Base-by-base conservation (phyloP, 1,140 invertebrate species). In the Argopecten irradians region DNA sequence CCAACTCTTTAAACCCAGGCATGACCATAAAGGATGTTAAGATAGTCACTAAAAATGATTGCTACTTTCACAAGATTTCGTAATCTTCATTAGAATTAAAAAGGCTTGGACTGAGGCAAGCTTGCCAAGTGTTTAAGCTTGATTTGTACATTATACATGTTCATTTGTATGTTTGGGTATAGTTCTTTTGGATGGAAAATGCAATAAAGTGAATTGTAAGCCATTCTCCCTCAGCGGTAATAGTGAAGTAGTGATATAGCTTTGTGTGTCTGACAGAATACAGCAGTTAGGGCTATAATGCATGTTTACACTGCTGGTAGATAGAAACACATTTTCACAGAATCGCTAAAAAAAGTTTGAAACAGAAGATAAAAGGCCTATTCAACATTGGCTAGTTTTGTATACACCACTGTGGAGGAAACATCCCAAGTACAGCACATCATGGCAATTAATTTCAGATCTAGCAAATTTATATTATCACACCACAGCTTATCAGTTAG, bases 401-500 rank as follows among this genome's bases (percentile, higher is more conserved):
- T 71, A 71, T 71, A 71, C 55, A 71, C 28, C 22, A 28, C 22
- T 71, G 8, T 28, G 8, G 22, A 11, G 55, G 28, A 71, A 71
- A n/a, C 22, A 71, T 8, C 55, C 22, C 22, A 71, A 71, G 55
- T 71, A 71, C 55, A n/a, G n/a, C 55, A n/a, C 22, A 71, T 71
- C 28, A 71, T n/a, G 28, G 55, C n/a, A n/a, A 71, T 71, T 71
- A 71, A 71, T 71, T 71, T 71, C 55, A 71, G 55, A 71, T 71
- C 55, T 71, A 71, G 22, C 55, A 71, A 71, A 71, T 28, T 71
- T 71, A 71, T 16, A 71, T 71, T 71, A 71, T 71, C 55, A 71
- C 55, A 71, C 8, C 0, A 5, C 22, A 16, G 1, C 55, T 71
- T 71, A 71, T 71, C 55, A 71, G 55, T 71, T n/a, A 71, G 55